Evolutionary conservation across 2,888 invertebrate species (phyloP), one percentile per base, ranked within the genome.

Genomic region (Masnerella sp.): DNA sequence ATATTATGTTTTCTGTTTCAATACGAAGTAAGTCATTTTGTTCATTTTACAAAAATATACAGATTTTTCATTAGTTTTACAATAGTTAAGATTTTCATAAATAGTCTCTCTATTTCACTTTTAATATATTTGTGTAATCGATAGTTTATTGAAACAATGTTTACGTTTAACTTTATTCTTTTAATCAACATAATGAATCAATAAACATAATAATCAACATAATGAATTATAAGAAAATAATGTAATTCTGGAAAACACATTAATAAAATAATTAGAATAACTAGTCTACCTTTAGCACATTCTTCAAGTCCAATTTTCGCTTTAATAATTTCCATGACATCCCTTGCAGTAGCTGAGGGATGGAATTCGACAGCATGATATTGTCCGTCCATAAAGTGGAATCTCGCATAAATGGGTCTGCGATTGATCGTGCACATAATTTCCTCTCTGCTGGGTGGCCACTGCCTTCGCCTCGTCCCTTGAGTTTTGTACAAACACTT

Each of bases 361-460:
- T 97, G 96, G 88, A 98, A 98, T 88, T 97, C 97, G 0, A 98
- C 93, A 0, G 96, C 95, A 87, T 97, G 95, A 85, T 96, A 97
- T 84, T 97, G 96, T 0, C 97, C 97, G 86, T 97, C 97, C 91
- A 97, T 93, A 82, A 98, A 93, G 86, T 96, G 92, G 83, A 98
- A 96, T 43, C 96, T 91, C 2, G 96, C 95, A 85, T 97, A 96
- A 78, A 97, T 94, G 0, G 96, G 96, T 47, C 97, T 90, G 43
- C 97, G 91, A 81, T 96, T 96, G 36, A 96, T 95, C 4, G 97
- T 96, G 84, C 96, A 97, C 79, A 96, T 90, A 70, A 98, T 94
- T 88, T 98, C 98, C 84, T 96, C 96, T 54, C 94, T 91, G 1
- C 96, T 96, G 1, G 97, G 97, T 2, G 97, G 95, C 91, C 95